Evolutionary conservation across 2,113 vertebrate species (phyloP), one percentile per base, ranked within the genome.

Genomic region (Mobula birostris): DNA sequence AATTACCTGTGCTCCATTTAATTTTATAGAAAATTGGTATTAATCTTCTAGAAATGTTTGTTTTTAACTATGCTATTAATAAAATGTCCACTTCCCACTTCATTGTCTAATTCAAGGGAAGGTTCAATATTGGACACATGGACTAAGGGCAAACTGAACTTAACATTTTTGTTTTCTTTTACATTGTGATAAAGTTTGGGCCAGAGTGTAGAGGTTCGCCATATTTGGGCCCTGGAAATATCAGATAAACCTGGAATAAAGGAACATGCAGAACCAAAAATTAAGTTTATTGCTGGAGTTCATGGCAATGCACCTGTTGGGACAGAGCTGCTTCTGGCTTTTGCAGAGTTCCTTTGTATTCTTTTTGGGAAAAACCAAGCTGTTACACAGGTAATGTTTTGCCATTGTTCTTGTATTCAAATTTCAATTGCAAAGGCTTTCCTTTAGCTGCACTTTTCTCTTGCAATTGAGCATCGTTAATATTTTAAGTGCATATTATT

Each of bases 261-360:
- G 0, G 98, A 99, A 94, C 98, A 97, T 0, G 97, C 98, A 85
- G 95, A 99, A 95, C 98, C 99, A 8, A 99, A 98, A 96, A 98
- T 99, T 95, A 97, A 98, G 79, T 99, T 99, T 93, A 97, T 98
- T 15, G 98, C 98, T 11, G 99, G 98, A 58, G 98, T 99, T 95
- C 99, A 99, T 3, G 99, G 99, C 7, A 99, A 99, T 0, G 98
- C 98, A 70, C 98, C 99, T 0, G 99, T 99, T 32, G 98, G 98
- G 94, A 98, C 98, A 0, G 98, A 98, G 95, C 96, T 99, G 94
- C 98, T 99, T 94, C 96, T 99, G 96, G 97, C 98, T 76, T 97
- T 99, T 96, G 98, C 98, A 82, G 96, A 98, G 92, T 98, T 98
- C 94, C 97, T 99, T 87, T 99, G 99, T 94, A 97, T 99, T 96